Conservation (phyloP, 2,797 vertebrate species). For the Channallabes apus region DNA sequence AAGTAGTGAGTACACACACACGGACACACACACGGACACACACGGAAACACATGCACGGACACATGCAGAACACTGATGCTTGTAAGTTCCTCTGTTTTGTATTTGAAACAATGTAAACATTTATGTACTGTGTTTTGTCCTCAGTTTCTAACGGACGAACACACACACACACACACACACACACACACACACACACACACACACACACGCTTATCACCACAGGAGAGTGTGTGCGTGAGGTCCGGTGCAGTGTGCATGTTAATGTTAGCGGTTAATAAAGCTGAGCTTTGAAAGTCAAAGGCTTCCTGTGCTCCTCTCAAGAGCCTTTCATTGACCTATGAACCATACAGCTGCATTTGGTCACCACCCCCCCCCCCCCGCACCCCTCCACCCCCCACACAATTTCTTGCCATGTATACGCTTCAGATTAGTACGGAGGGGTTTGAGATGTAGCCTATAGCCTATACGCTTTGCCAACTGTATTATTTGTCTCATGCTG, state of each 20-base stretch:
- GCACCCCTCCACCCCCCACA: slow-evolving; percentile 3
- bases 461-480: no score
- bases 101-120: slow-evolving; percentile 36
- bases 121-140: slow-evolving; percentile 1
- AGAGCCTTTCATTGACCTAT: slow-evolving; percentile 42
- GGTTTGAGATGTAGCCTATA: neutral
- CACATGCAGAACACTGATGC: neutral
- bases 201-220: neutral
- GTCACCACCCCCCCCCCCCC: slow-evolving; percentile 35
- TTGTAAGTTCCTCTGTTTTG: neutral
- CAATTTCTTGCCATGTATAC: neutral
- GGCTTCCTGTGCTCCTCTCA: slow-evolving; percentile 44
- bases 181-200: no score
- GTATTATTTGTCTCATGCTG: neutral
- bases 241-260: neutral
- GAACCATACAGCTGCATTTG: slow-evolving; percentile 53
- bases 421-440: neutral
- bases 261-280: slow-evolving; percentile 35
- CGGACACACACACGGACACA: slow-evolving; percentile 7
- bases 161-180: neutral
- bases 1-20: slow-evolving; percentile 88
- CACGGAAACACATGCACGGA: neutral
- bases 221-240: slow-evolving; percentile 19
- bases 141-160: neutral
- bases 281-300: slow-evolving; percentile 32